phyloP scores from a whole-genome alignment of 2,888 invertebrate species.

The Hermodice carunculata region DNA sequence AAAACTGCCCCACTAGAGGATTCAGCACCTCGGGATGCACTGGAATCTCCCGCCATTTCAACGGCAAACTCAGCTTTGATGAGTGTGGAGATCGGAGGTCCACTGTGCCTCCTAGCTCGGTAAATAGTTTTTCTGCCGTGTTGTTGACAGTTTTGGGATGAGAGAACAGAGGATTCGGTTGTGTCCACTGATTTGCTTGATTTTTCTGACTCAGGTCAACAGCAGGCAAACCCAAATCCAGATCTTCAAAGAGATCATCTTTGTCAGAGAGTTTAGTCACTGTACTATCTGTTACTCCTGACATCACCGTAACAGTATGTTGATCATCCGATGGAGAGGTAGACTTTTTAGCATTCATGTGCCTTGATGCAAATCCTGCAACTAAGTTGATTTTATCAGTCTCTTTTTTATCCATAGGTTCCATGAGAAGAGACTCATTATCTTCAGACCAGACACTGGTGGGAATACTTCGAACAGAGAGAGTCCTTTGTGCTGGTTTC shows the following conservation, averaged over 20 bases:
- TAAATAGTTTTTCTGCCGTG: not conserved
- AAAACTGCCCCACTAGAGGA: conserved; percentile 52
- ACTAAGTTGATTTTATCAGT: not conserved
- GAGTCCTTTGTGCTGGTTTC: too few species aligned
- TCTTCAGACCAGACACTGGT: conserved; percentile 63
- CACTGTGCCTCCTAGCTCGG: conserved; percentile 40
- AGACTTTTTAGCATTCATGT: not conserved
- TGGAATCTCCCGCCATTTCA: conserved; percentile 60
- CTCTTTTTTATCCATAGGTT: conserved; percentile 22
- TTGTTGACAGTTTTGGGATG: not conserved
- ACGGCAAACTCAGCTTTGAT: conserved; percentile 56
- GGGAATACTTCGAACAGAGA: conserved; percentile 51
- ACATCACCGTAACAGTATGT: not conserved
- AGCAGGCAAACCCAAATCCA: conserved; percentile 61
- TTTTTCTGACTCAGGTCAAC: conserved; percentile 48
- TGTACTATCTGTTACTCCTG: not conserved
- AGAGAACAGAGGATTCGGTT: conserved; percentile 41
- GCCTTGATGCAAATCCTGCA: not conserved
- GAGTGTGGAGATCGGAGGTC: conserved; percentile 60
- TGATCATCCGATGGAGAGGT: not conserved
- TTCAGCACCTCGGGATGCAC: conserved; percentile 57
- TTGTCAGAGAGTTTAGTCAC: conserved; percentile 28
- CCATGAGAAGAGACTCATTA: conserved; percentile 37
- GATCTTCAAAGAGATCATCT: conserved; percentile 55
- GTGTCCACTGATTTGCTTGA: not conserved